Evolutionary conservation across 2,797 vertebrate genomes (phyloP), one percentile per base, ranked within the genome.

Genomic region (Phrynocephalus forsythii): DNA sequence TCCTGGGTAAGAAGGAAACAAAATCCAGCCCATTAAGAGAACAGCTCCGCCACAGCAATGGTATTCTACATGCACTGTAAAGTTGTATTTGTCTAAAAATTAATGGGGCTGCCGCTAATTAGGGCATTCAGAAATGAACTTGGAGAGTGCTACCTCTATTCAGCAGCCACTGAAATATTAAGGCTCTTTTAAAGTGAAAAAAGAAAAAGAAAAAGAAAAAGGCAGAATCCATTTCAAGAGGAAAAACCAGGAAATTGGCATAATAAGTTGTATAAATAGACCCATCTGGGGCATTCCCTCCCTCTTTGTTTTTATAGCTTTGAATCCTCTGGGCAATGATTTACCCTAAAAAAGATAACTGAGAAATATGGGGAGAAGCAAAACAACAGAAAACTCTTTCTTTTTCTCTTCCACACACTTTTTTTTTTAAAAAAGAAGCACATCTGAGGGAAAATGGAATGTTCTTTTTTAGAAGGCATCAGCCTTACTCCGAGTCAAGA

Each of bases 401-500:
- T 16, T 20, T 52, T 15, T 56, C 77, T 56, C 5, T 18, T 16
- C 20, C 5, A 15, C 71, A 33, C 71, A 6, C 82, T 90, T 84
- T 68, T 90, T 68, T 90, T 75, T 60, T 38, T 26, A 18, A 56
- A 56, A 38, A 79, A 86, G 92, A 94, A 90, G 28, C 28, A 88
- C 84, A 95, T 94, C 91, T 94, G 92, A 96, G 94, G 94, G 91
- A 91, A 63, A 94, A 95, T 91, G 91, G 93, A 96, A 95, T 92
- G 91, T 83, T 92, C 91, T 90, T 92, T 94, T 94, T 94, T 83
- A 91, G 92, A 93, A 93, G 91, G 91, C 78, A 88, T 33, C 82
- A 92, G 86, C 86, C 50, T 63, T 90, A 90, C 89, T 93, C 90
- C 77, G 91, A 93, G 93, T 94, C 95, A 87, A 63, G 91, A 95